Percentiles rank a stretch among this genome's conserved stretches.
phyloP scores from a whole-genome alignment of 2,113 vertebrate genomes.

The Danio rerio region GRCz12tu NC_133200.1:6095001-6095500 shows the following conservation, averaged over 20 bases:
- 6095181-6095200: constrained; percentile 3
- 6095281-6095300: constrained; percentile 49
- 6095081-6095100: constrained; percentile 45
- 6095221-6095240: constrained; percentile 29
- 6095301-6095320: constrained; percentile 55
- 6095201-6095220: constrained; percentile 29
- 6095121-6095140: constrained; percentile 14
- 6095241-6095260: constrained; percentile 38
- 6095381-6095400: constrained; percentile 1
- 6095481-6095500: background rate
- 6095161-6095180: constrained; percentile 6
- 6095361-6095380: background rate
- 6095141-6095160: constrained; percentile 35
- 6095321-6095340: constrained; percentile 43
- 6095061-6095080: constrained; percentile 35
- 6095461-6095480: background rate
- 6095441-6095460: constrained; percentile 1
- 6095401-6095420: background rate
- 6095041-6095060: constrained; percentile 15
- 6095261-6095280: constrained; percentile 44
- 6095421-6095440: background rate
- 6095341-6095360: constrained; percentile 17
- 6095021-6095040: constrained; percentile 15
- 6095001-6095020: constrained; percentile 22
- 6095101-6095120: constrained; percentile 26